Base-by-base conservation (phyloP, 2,888 invertebrate species). In the Seladonia tumulorum region DNA sequence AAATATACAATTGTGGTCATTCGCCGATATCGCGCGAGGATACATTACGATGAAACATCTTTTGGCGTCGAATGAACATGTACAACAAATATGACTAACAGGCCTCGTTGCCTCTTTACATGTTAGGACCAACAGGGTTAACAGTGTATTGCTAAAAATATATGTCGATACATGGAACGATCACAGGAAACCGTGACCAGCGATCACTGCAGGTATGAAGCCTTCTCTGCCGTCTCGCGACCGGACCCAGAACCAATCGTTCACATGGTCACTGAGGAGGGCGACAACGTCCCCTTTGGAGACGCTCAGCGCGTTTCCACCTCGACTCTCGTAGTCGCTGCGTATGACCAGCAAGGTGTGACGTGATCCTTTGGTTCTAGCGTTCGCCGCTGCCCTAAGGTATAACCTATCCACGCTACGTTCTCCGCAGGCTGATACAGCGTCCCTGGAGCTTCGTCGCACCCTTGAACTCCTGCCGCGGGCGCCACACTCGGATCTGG, bases 231-330 rank as follows among this genome's bases (percentile, higher is more conserved):
- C 97, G 90, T 97, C 97, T 86, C 96, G 96, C 89, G 97, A 97
- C 92, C 96, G 96, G 68, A 98, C 97, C 95, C 97, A 97, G 94
- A 98, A 98, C 98, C 98, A 98, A 83, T 97, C 97, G 0, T 96
- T 96, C 63, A 96, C 96, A 71, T 96, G 95, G 90, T 96, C 95
- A 94, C 96, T 95, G 75, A 97, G 95, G 87, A 98, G 95, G 63
- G 96, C 96, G 0, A 98, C 98, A 10, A 98, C 97, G 91, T 98
- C 98, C 0, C 97, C 97, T 93, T 97, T 97, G 68, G 95, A 95
- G 75, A 98, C 97, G 63, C 96, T 96, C 81, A 97, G 95, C 25
- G 96, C 96, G 88, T 96, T 96, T 42, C 95, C 93, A 88, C 96
- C 96, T 82, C 96, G 95, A 25, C 95, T 96, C 91, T 96, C 95